Evolutionary conservation across 2,797 vertebrate species (phyloP).

Genomic region (Adelosebastes latens): DNA sequence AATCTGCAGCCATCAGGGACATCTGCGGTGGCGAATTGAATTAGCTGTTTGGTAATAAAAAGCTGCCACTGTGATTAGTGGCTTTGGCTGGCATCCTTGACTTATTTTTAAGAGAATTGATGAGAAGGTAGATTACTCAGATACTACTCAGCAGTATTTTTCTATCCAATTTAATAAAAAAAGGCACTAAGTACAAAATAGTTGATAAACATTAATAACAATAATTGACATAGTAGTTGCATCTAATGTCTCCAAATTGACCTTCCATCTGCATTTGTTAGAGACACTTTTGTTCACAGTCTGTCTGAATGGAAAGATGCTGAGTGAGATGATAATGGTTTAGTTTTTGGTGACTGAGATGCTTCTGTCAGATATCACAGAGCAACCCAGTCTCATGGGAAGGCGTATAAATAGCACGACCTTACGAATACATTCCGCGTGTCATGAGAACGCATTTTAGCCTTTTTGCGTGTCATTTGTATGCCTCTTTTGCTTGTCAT

Average conservation of each 20-base stretch:
- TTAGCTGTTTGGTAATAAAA: constrained; percentile 10
- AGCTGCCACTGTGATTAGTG: constrained; percentile 15
- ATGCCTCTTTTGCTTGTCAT: too few species aligned
- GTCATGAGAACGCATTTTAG: too few species aligned
- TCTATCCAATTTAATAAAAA: neutral
- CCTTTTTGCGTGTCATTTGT: too few species aligned
- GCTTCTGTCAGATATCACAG: neutral
- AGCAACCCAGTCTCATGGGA: too few species aligned
- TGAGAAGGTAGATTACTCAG: neutral
- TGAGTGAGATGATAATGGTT: neutral
- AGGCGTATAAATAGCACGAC: too few species aligned
- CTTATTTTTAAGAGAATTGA: constrained; percentile 12
- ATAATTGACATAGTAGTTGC: neutral
- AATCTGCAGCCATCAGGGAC: constrained; percentile 20
- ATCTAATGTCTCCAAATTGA: neutral
- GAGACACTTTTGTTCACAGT: neutral
- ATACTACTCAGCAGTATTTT: neutral
- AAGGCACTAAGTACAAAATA: neutral
- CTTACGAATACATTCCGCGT: too few species aligned
- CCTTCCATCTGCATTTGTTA: neutral
- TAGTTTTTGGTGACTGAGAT: neutral
- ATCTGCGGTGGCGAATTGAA: neutral
- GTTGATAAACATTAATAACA: neutral
- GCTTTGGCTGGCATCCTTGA: constrained; percentile 5
- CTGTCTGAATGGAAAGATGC: neutral